These are phyloP conservation scores for Petromus typicus DNA, from an alignment of 2,113 vertebrate species.

Conservation along the genomic window DNA sequence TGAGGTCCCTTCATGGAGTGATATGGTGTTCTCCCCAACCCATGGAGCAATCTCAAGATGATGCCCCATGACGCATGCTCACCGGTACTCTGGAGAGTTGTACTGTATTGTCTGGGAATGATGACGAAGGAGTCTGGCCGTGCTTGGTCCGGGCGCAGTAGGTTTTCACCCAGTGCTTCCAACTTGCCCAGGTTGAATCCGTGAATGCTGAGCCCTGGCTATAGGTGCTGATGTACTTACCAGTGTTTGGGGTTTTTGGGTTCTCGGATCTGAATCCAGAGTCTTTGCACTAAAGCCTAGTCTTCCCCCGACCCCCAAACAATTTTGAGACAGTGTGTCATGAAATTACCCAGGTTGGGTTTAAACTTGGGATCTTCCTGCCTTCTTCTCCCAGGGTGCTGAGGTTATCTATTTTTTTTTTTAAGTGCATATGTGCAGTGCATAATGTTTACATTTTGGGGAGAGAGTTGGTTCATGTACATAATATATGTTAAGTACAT, in stretches of 20 bases:
- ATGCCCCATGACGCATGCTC: neutral
- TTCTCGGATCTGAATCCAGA: neutral
- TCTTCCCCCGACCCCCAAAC: too few species aligned
- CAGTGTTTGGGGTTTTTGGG: neutral
- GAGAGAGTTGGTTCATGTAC: neutral
- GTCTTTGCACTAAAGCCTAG: neutral
- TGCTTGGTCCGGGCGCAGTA: neutral
- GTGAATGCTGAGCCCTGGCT: neutral
- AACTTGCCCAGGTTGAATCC: neutral
- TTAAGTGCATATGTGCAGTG: neutral
- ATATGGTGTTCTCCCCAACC: neutral
- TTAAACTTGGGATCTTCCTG: neutral
- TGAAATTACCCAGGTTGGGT: neutral
- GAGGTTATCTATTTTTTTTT: neutral
- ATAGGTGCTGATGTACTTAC: neutral
- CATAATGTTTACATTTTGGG: neutral
- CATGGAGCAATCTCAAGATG: neutral
- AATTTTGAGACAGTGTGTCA: neutral
- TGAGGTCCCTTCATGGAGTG: neutral
- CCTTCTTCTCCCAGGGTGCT: neutral
- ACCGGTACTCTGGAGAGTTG: neutral
- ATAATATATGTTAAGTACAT: neutral
- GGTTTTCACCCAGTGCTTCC: neutral
- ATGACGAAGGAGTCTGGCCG: neutral
- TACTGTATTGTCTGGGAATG: neutral